Evolutionary conservation across 2,888 invertebrate genomes (phyloP).

Genomic region (Tethea ocularis): DNA sequence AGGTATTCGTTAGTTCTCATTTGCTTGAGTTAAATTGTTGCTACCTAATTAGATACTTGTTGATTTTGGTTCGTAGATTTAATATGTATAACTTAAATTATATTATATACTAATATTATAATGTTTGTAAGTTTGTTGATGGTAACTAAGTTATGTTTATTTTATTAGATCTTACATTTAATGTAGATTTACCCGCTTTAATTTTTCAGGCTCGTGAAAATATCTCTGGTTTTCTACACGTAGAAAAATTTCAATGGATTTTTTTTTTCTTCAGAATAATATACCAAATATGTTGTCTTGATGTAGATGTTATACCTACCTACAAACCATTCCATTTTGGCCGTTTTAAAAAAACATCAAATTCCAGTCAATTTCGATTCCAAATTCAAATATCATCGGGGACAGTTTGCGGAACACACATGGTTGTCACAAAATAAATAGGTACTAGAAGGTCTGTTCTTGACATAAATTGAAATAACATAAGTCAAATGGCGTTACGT

Average conservation of each 20-base stretch:
- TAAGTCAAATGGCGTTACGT: no score
- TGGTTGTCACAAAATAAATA: neutral
- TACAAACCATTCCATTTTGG: neutral
- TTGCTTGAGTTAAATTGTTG: neutral
- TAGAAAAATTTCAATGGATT: no score
- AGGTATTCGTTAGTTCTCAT: neutral
- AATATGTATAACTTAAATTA: no score
- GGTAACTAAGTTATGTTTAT: no score
- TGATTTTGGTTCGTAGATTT: neutral
- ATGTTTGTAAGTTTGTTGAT: no score
- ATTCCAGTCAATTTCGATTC: neutral
- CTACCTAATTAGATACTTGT: neutral
- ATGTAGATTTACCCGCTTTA: no score
- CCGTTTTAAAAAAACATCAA: neutral
- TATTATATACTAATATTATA: no score
- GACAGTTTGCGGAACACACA: neutral
- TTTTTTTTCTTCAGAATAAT: no score
- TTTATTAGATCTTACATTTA: no score
- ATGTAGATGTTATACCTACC: neutral
- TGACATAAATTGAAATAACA: no score
- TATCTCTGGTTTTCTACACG: no score
- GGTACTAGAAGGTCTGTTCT: neutral
- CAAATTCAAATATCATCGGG: neutral
- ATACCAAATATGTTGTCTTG: neutral
- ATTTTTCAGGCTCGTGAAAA: no score